Evolutionary conservation across 1,140 invertebrate genomes (phyloP).

Genomic region (Drosophila saltans): DNA sequence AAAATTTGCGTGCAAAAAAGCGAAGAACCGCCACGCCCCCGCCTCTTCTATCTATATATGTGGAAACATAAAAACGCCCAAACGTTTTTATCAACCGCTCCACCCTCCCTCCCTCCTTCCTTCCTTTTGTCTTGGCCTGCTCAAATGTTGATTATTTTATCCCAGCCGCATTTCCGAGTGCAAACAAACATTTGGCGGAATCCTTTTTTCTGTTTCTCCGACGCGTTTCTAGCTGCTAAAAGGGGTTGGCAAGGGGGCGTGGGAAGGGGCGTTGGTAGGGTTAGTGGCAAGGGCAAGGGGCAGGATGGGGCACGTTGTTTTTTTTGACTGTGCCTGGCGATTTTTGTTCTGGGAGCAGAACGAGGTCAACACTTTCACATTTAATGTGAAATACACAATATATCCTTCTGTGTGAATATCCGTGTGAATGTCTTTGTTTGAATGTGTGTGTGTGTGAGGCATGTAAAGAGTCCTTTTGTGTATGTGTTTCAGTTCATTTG

Average conservation of each 20-base stretch:
- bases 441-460: slow-evolving; percentile 24
- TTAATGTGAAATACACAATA: slow-evolving; percentile 68
- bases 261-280: neutral
- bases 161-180: slow-evolving; percentile 47
- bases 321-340: slow-evolving; percentile 36
- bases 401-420: slow-evolving; percentile 24
- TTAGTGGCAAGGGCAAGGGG: neutral
- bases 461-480: slow-evolving; percentile 41
- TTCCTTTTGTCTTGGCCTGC: neutral
- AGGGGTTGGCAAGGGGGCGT: neutral
- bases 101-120: neutral
- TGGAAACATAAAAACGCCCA: slow-evolving; percentile 26
- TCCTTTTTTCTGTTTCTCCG: slow-evolving; percentile 31
- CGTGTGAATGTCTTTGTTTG: slow-evolving; percentile 44
- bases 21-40: slow-evolving; percentile 2
- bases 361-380: slow-evolving; percentile 76
- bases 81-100: slow-evolving; percentile 9
- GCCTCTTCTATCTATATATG: neutral
- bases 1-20: slow-evolving; percentile 59
- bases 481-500: slow-evolving; percentile 62
- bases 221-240: slow-evolving; percentile 1
- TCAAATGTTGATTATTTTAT: slow-evolving; percentile 76
- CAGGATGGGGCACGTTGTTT: slow-evolving; percentile 30
- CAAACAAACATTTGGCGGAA: slow-evolving; percentile 40
- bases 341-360: slow-evolving; percentile 45